A percentile compares a stretch with the other conserved stretches of the same genome.
Conservation (phyloP, 2,888 invertebrate species). For the Clusia tigrina region DNA sequence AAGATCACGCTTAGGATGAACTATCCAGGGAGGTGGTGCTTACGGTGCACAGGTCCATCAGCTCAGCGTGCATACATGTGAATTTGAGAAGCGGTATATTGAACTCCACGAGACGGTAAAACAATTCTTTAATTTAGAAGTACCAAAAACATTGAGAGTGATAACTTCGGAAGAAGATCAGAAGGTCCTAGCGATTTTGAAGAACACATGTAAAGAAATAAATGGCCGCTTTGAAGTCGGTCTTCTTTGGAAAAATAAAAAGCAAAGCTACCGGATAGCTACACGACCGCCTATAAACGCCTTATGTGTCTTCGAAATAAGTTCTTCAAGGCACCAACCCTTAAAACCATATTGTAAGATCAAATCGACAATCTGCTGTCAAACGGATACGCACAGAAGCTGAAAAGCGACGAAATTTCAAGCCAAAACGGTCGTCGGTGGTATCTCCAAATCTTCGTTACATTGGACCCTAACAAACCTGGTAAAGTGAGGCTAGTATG, state of each 20-base stretch:
- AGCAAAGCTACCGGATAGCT: slow-evolving; percentile 22
- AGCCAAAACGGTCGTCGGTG: too few relatives aligned
- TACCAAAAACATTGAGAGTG: not conserved
- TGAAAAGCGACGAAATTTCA: too few relatives aligned
- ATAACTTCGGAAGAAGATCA: slow-evolving; percentile 17
- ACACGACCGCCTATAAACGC: slow-evolving; percentile 28
- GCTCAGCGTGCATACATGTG: slow-evolving; percentile 20
- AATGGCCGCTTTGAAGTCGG: slow-evolving; percentile 31
- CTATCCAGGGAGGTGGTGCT: slow-evolving; percentile 17
- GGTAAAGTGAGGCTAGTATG: too few relatives aligned
- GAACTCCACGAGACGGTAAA: slow-evolving; percentile 20
- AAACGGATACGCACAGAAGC: too few relatives aligned
- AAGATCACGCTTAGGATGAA: slow-evolving; percentile 22
- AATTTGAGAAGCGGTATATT: slow-evolving; percentile 14
- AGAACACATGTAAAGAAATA: slow-evolving; percentile 18
- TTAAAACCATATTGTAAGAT: slow-evolving; percentile 19
- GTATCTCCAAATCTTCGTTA: too few relatives aligned
- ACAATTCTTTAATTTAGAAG: slow-evolving; percentile 14
- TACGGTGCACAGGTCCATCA: not conserved
- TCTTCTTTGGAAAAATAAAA: slow-evolving; percentile 36
- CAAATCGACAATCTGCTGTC: slow-evolving; percentile 31
- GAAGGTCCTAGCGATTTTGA: slow-evolving; percentile 20
- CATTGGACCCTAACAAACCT: too few relatives aligned
- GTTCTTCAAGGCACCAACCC: slow-evolving; percentile 22
- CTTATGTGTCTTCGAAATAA: slow-evolving; percentile 30